Conservation (phyloP, 1,140 invertebrate species). For the Sarcophaga peregrina region DNA sequence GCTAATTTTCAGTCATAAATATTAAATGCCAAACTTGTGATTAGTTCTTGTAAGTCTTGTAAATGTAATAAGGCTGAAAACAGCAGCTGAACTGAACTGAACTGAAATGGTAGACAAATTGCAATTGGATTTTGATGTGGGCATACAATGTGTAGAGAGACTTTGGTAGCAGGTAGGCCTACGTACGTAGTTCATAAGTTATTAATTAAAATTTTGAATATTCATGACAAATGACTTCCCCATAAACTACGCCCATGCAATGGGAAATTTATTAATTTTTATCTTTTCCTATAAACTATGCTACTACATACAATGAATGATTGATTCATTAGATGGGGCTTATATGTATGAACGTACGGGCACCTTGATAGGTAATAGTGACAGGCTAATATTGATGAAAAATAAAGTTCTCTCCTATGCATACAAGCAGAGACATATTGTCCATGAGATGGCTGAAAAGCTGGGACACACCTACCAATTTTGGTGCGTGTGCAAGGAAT, state of each 20-base stretch:
- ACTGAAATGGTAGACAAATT: too few relatives aligned
- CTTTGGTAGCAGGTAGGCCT: not conserved
- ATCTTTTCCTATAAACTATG: not conserved
- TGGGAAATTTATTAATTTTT: conserved; percentile 9
- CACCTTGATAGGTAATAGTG: not conserved
- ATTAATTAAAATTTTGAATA: conserved; percentile 26
- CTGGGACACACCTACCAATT: conserved; percentile 15
- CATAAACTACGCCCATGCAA: conserved; percentile 12
- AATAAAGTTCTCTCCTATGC: not conserved
- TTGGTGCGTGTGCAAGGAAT: not conserved
- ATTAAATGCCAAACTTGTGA: not conserved
- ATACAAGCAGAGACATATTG: not conserved
- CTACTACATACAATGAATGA: too few relatives aligned
- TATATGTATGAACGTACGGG: not conserved
- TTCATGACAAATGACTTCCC: conserved; percentile 24
- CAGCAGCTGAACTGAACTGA: not conserved
- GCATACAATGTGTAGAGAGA: not conserved
- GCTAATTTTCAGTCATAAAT: conserved; percentile 21
- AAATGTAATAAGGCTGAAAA: not conserved
- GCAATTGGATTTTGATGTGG: too few relatives aligned
- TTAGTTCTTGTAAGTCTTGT: not conserved
- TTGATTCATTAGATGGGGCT: conserved; percentile 12
- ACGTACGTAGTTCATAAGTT: not conserved
- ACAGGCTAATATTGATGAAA: not conserved
- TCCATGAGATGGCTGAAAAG: not conserved